phyloP scores from a whole-genome alignment of 2,888 invertebrate species.

The Dicyrtoma fusca region DNA sequence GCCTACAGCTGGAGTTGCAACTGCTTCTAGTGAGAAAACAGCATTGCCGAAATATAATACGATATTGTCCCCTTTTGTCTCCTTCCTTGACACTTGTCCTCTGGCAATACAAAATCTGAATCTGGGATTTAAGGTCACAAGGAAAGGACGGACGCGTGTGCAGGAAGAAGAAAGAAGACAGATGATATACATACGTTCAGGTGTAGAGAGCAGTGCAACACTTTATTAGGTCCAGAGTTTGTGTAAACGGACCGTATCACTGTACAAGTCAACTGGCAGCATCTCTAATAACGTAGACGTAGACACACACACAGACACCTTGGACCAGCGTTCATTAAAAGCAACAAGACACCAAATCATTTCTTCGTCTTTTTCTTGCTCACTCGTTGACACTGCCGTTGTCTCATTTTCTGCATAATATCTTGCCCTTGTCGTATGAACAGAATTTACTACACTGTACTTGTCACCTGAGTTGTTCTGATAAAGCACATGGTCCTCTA shows the following conservation, averaged over 20 bases:
- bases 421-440: constrained; percentile 8
- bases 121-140: background rate
- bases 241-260: too few relatives aligned
- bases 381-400: constrained; percentile 1
- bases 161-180: too few relatives aligned
- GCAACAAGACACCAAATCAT: too few relatives aligned
- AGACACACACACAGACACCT: too few relatives aligned
- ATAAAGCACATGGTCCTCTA: too few relatives aligned
- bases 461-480: constrained; percentile 1
- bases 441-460: constrained; percentile 13
- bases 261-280: too few relatives aligned
- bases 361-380: background rate
- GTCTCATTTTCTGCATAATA: constrained; percentile 15
- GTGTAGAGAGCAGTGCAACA: too few relatives aligned
- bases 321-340: constrained; percentile 11
- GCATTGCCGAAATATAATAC: constrained; percentile 31
- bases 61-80: background rate
- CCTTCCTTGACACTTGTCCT: background rate
- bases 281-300: too few relatives aligned
- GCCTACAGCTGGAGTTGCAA: background rate
- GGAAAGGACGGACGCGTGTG: too few relatives aligned
- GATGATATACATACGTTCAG: too few relatives aligned
- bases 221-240: too few relatives aligned
- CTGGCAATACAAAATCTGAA: constrained; percentile 17
- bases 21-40: background rate